Evolutionary conservation across 2,888 invertebrate genomes (phyloP), one percentile per base, ranked within the genome.

Genomic region (Apomyelois bistriatella): DNA sequence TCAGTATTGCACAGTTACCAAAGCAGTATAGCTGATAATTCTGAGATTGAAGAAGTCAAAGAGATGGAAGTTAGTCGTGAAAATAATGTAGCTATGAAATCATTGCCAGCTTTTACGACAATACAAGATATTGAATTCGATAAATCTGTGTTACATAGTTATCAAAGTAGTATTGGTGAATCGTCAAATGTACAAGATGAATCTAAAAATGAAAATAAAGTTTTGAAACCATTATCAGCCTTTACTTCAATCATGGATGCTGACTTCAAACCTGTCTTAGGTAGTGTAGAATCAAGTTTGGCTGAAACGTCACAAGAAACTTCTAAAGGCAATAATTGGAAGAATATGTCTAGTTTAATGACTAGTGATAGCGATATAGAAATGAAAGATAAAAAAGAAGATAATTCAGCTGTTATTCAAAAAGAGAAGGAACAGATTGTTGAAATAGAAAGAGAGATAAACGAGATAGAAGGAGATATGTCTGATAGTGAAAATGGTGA

Each of bases 401-500:
- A 61, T n/a, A 58, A 65, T 5, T 72, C 72, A 4, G 74, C 72
- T 13, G 79, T 73, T 0, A 82, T 80, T 55, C 82, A 80, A 57
- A 85, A 79, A 57, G 84, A 88, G 58, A 89, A 82, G 56, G 77
- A 83, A 52, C 76, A 67, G 53, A 86, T 89, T 48, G 85, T 82
- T 1, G 89, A 89, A 59, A 87, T 90, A 46, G 85, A 85, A 53
- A 68, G 85, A n/a, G 88, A 88, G 59, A 88, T 89, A 13, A 74
- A 81, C 72, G 89, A 87, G 65, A 77, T 89, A 43, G 86, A 87
- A 61, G 81, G 70, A 17, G 85, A 83, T 55, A 80, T 85, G 74
- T 82, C 80, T 1, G 77, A 82, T 59, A 77, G 70, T 36, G 58
- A 60, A 46, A 56, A 56, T 32, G 52, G 43, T 22, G 62, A 66